Evolutionary conservation across 2,797 vertebrate genomes (phyloP), one percentile per base, ranked within the genome.

Genomic region (Sternarchorhynchus goeldii): DNA sequence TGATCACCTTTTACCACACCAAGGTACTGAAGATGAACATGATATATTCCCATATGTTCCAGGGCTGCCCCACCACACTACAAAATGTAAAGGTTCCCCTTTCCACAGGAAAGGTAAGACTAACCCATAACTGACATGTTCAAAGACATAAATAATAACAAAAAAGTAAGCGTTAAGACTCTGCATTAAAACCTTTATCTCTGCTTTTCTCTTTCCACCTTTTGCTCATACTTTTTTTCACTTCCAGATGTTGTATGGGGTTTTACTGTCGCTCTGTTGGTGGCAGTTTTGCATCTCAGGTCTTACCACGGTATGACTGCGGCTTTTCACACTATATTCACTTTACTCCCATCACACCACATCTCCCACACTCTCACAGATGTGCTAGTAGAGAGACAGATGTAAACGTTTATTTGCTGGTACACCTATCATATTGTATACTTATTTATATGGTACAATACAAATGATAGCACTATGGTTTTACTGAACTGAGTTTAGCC

Each of bases 11-110:
- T 36, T 7, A 36, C 4, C 34, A 36, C 34, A 4, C 59, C 4
- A 2, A 36, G 12, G 18, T 18, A 64, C 16, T 36, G 29, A 31
- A 17, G 6, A 10, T 20, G 18, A 64, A 34, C 2, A 32, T 36
- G 62, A 21, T 29, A 17, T 57, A 1, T 77, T 18, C 63, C 10
- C 16, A 14, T 77, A n/a, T 73, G 71, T 18, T 31, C 65, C 83
- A 93, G 90, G 72, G 7, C 31, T 89, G 41, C 89, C 89, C 58
- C 55, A 89, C 21, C 90, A 92, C 10, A 91, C 89, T 2, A 81
- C 8, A 20, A 58, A 16, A 65, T 92, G 90, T 76, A 86, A 85
- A 87, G 91, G 89, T 18, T 59, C 57, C 39, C 91, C 90, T 5
- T 92, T 87, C 82, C 36, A 84, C 63, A 81, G 57, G 87, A 68